These are phyloP conservation scores for Nasonia vitripennis DNA, from an alignment of 1,140 invertebrate species.

Conservation along the genomic window DNA sequence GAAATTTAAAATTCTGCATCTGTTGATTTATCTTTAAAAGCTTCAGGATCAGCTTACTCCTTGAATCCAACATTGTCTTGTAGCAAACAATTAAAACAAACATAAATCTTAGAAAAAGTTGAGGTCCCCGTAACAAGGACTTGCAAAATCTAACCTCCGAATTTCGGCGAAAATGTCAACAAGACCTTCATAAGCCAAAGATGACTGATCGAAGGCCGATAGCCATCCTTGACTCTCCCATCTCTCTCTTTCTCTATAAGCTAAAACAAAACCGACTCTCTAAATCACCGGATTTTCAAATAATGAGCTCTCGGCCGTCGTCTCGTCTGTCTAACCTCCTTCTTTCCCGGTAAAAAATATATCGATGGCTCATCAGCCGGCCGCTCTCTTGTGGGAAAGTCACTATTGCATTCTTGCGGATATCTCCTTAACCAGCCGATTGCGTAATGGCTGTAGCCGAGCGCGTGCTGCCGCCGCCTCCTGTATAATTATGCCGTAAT, in stretches of 20 bases:
- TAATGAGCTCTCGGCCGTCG: neutral
- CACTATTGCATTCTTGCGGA: neutral
- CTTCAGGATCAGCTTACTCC: neutral
- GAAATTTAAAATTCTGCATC: neutral
- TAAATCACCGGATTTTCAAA: neutral
- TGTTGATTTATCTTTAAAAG: neutral
- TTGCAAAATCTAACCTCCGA: neutral
- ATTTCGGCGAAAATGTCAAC: neutral
- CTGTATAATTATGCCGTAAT: conserved; percentile 33
- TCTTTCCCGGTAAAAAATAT: neutral
- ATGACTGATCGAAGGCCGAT: neutral
- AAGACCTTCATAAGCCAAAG: neutral
- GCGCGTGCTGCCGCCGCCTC: neutral
- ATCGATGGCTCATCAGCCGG: neutral
- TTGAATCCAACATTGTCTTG: neutral
- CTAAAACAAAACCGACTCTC: neutral
- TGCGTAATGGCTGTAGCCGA: neutral
- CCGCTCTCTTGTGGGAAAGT: neutral
- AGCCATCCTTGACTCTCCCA: neutral
- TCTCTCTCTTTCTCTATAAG: neutral
- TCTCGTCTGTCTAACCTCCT: neutral
- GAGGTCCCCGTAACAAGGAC: neutral
- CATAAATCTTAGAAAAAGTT: neutral
- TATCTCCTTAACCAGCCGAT: neutral
- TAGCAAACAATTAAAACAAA: neutral